phyloP scores from a whole-genome alignment of 2,113 vertebrate species.

The Malurus melanocephalus region DNA sequence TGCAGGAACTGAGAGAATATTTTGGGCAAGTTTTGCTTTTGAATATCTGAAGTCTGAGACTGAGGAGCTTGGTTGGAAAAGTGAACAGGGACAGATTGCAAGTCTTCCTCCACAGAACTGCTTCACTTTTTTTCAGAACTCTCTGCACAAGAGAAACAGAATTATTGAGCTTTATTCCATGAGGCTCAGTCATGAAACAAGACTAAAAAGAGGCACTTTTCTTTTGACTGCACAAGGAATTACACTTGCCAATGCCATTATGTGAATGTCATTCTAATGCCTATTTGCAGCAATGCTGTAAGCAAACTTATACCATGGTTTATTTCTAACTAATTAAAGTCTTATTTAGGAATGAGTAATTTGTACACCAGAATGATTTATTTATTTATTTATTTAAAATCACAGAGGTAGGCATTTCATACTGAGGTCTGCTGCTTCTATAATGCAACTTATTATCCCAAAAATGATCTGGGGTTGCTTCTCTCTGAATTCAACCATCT shows the following conservation, averaged over 20 bases:
- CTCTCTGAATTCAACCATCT: constrained; percentile 17
- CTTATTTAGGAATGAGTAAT: not conserved
- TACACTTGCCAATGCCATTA: not conserved
- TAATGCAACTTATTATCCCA: not conserved
- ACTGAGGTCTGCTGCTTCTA: not conserved
- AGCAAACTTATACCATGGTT: not conserved
- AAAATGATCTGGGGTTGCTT: not conserved
- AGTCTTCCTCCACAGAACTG: not conserved
- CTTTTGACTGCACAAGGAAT: not conserved
- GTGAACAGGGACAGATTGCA: not conserved
- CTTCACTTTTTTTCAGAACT: not conserved
- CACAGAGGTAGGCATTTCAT: not conserved
- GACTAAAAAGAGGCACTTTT: not conserved
- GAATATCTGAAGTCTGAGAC: not conserved
- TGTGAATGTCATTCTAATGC: not conserved
- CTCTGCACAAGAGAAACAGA: not conserved
- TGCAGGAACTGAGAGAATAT: not conserved
- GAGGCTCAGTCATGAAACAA: not conserved
- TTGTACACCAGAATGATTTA: not conserved
- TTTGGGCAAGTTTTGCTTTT: not conserved
- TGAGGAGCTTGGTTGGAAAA: not conserved
- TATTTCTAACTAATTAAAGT: constrained; percentile 23
- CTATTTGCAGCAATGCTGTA: not conserved
- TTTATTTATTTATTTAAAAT: constrained; percentile 25
- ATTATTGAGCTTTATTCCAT: not conserved